phyloP scores from a whole-genome alignment of 2,113 vertebrate species.

The Hippoglossus stenolepis region DNA sequence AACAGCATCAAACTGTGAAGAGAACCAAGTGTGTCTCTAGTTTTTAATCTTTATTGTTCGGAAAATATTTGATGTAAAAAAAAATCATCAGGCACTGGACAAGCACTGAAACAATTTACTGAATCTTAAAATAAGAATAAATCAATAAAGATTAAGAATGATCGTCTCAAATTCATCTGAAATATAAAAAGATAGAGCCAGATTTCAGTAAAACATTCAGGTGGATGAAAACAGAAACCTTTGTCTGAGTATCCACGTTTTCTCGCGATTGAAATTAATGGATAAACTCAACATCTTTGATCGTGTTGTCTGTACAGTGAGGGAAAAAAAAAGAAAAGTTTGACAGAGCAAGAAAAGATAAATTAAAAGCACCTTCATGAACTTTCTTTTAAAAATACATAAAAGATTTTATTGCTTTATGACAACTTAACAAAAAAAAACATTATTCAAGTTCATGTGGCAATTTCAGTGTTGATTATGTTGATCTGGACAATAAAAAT shows the following conservation, averaged over 20 bases:
- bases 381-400: not conserved
- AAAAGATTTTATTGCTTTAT: not conserved
- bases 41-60: too few species aligned
- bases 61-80: too few species aligned
- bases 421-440: too few species aligned
- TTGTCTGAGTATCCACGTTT: too few species aligned
- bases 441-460: not conserved
- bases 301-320: too few species aligned
- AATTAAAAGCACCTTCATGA: not conserved
- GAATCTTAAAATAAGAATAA: not conserved
- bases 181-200: not conserved
- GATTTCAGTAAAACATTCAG: not conserved
- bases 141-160: not conserved
- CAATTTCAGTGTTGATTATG: not conserved
- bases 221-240: not conserved
- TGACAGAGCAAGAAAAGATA: not conserved
- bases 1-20: not conserved
- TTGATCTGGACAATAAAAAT: not conserved
- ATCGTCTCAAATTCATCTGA: not conserved
- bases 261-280: too few species aligned
- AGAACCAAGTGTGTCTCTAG: too few species aligned
- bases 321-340: not conserved
- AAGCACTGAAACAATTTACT: not conserved
- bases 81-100: not conserved
- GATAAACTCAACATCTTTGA: too few species aligned